Conservation (phyloP, 2,888 invertebrate genomes). For the Drosophila stalkeri region DNA sequence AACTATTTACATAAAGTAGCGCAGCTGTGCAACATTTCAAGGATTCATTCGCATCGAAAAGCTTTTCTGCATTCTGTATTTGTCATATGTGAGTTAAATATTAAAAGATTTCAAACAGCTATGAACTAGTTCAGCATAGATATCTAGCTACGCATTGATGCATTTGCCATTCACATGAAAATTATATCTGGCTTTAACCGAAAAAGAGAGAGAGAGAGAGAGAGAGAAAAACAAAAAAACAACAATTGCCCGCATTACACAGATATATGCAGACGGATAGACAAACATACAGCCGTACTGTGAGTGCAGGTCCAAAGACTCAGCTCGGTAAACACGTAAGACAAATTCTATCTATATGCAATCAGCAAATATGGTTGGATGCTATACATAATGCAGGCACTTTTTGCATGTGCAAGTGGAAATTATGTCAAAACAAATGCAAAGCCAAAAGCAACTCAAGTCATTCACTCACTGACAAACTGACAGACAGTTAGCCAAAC, state of each 20-base stretch:
- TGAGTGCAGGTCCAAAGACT: slow-evolving; percentile 17
- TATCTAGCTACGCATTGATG: slow-evolving; percentile 3
- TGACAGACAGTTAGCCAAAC: slow-evolving; percentile 25
- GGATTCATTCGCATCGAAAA: neutral
- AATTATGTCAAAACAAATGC: slow-evolving; percentile 78
- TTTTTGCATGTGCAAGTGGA: slow-evolving; percentile 63
- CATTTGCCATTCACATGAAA: slow-evolving; percentile 33
- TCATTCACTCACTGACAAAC: slow-evolving; percentile 43
- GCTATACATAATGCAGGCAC: slow-evolving; percentile 48
- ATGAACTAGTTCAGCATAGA: slow-evolving; percentile 16
- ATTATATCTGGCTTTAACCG: slow-evolving; percentile 22
- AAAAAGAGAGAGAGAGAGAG: neutral
- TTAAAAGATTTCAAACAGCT: slow-evolving; percentile 11
- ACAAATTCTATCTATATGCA: slow-evolving; percentile 77
- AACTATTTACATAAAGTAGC: neutral
- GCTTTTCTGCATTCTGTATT: neutral
- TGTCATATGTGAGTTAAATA: slow-evolving; percentile 13
- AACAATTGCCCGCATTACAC: slow-evolving; percentile 33
- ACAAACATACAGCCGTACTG: slow-evolving; percentile 4
- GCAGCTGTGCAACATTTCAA: neutral
- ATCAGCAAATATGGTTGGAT: slow-evolving; percentile 70
- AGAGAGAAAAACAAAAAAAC: neutral
- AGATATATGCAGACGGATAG: slow-evolving; percentile 7
- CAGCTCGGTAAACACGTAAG: slow-evolving; percentile 53
- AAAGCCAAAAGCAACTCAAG: slow-evolving; percentile 50